Evolutionary conservation across 2,797 vertebrate species (phyloP).

Genomic region (Carapus acus): DNA sequence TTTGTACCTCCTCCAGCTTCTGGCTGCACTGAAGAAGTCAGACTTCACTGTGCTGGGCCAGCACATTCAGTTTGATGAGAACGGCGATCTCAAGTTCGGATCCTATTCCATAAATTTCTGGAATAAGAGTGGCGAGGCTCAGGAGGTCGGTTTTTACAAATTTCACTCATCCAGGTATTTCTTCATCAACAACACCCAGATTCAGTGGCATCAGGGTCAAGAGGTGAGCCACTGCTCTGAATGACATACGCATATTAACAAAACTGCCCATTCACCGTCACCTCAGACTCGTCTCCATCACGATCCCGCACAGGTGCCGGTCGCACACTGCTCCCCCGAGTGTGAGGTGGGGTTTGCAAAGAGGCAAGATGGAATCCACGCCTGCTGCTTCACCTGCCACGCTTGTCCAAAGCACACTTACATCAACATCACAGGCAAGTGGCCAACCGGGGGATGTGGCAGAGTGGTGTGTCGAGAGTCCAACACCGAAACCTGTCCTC

Average conservation of each 20-base stretch:
- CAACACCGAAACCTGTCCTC: too few species aligned
- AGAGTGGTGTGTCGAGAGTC: too few species aligned
- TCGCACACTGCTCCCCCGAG: constrained; percentile 66
- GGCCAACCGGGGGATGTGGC: background rate
- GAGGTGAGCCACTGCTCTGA: constrained; percentile 41
- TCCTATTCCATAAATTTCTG: constrained; percentile 72
- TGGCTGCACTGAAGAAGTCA: constrained; percentile 72
- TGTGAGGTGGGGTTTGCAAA: constrained; percentile 62
- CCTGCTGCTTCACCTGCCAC: constrained; percentile 75
- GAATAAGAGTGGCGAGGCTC: constrained; percentile 48
- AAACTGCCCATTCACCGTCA: too few species aligned
- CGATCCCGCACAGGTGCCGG: constrained; percentile 57
- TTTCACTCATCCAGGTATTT: constrained; percentile 46
- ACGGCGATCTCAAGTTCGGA: constrained; percentile 61
- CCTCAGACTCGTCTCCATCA: background rate
- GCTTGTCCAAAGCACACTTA: constrained; percentile 65
- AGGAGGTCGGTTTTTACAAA: constrained; percentile 64
- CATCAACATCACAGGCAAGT: constrained; percentile 63
- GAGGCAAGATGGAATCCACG: constrained; percentile 43
- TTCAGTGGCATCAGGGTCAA: constrained; percentile 66
- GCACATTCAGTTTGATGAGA: constrained; percentile 68
- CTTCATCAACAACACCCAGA: constrained; percentile 52
- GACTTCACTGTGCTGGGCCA: constrained; percentile 74
- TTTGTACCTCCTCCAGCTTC: constrained; percentile 63
- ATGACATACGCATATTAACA: too few species aligned